A percentile compares a stretch with the other conserved stretches of the same genome.
phyloP scores from a whole-genome alignment of 2,113 vertebrate species.

The Heterocephalus glaber region DNA sequence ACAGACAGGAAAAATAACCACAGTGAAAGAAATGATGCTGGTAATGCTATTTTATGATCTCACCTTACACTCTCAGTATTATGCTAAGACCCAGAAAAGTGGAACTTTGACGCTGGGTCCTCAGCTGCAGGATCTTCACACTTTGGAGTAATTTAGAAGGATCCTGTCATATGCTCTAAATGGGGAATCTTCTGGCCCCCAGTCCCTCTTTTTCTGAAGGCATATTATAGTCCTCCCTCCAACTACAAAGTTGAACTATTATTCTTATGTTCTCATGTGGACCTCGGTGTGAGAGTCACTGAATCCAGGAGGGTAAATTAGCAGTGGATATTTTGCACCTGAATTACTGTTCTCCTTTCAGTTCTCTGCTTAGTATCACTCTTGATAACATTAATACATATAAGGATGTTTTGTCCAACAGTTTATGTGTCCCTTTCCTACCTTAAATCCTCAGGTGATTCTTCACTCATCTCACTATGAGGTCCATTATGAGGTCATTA shows the following conservation, averaged over 20 bases:
- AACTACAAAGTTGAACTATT: not conserved
- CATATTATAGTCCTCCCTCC: not conserved
- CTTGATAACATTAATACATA: not conserved
- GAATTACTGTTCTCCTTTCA: not conserved
- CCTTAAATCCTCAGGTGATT: not conserved
- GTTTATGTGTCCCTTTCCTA: not conserved
- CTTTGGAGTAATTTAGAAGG: not conserved
- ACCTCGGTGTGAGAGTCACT: rapidly evolving
- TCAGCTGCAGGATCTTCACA: not conserved
- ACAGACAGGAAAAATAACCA: not conserved
- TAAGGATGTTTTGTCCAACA: not conserved
- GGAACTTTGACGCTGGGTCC: too few species aligned
- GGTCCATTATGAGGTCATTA: too few species aligned
- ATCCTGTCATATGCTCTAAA: rapidly evolving
- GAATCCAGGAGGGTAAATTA: not conserved
- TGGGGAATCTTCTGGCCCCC: too few species aligned
- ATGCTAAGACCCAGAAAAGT: not conserved
- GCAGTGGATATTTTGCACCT: not conserved
- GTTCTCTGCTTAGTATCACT: not conserved
- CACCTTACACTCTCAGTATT: not conserved
- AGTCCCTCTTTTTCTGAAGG: not conserved
- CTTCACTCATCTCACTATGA: not conserved
- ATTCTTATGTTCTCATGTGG: not conserved
- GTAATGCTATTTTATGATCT: not conserved
- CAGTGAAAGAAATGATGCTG: not conserved